A percentile compares a stretch with the other conserved stretches of the same genome.
Evolutionary conservation across 2,888 invertebrate genomes (phyloP).

Genomic region (Maniola hyperantus): DNA sequence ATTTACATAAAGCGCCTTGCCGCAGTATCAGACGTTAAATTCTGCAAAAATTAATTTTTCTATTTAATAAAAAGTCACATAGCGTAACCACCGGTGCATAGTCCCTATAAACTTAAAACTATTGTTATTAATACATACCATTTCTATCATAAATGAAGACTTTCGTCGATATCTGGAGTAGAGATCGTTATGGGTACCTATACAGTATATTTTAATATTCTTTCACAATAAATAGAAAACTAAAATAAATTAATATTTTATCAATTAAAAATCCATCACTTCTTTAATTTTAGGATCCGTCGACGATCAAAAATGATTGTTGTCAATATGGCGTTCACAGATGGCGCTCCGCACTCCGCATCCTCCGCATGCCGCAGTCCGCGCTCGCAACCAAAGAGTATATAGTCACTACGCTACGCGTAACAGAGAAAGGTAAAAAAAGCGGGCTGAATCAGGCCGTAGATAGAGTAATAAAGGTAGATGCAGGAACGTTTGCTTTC

Average conservation of each 20-base stretch:
- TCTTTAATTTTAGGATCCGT: slow-evolving; percentile 47
- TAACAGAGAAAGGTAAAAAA: too few relatives aligned
- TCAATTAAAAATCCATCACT: slow-evolving; percentile 47
- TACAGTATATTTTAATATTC: slow-evolving; percentile 44
- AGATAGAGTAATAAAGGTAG: too few relatives aligned
- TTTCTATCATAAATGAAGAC: slow-evolving; percentile 53
- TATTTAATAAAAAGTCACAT: slow-evolving; percentile 33
- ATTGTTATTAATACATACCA: slow-evolving; percentile 53
- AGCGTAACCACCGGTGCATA: slow-evolving; percentile 65
- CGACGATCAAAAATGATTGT: slow-evolving; percentile 18
- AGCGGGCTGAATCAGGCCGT: too few relatives aligned
- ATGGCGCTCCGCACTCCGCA: too few relatives aligned
- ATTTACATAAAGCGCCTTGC: slow-evolving; percentile 12
- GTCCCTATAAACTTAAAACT: slow-evolving; percentile 34
- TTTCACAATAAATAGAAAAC: slow-evolving; percentile 50
- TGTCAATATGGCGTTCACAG: slow-evolving; percentile 2
- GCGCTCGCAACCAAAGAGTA: too few relatives aligned
- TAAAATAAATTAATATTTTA: slow-evolving; percentile 49
- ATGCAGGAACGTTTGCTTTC: too few relatives aligned
- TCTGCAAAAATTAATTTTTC: slow-evolving; percentile 14
- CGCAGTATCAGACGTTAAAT: neutral
- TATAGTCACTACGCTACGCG: too few relatives aligned
- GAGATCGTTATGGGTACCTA: slow-evolving; percentile 34
- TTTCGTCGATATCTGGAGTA: slow-evolving; percentile 44
- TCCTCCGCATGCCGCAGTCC: too few relatives aligned